Evolutionary conservation across 2,888 invertebrate genomes (phyloP), one percentile per base, ranked within the genome.

Genomic region (Chrysodeixis includens): DNA sequence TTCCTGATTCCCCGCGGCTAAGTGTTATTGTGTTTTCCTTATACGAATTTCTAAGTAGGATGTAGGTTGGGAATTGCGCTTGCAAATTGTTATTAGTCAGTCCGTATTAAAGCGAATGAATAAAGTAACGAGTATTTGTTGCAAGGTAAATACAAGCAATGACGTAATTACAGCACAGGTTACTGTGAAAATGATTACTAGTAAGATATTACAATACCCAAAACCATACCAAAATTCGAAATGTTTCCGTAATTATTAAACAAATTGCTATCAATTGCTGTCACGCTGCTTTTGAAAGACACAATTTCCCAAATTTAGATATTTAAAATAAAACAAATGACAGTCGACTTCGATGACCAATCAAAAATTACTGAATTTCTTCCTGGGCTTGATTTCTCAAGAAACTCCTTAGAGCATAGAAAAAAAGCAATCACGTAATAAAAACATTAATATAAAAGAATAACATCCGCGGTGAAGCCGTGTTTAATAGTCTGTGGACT

Each of bases 401-500:
- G 6, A 26, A 26, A 26, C 26, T 26, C 2, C 26, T 44, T n/a
- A n/a, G 44, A n/a, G n/a, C 7, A 44, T 32, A 10, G 1, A 32
- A 56, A 63, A 30, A 64, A 55, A 56, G 20, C 52, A 44, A 46
- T 35, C 22, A 30, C 26, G 49, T 44, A n/a, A 16, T 18, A 61
- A 22, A 62, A n/a, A 40, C 54, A 40, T 49, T 40, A 9, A 30
- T 54, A 22, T 32, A 26, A 16, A 30, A 8, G 9, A 14, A 44
- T 1, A 46, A 20, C 58, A 67, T 56, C 52, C 62, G 20, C 20
- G 20, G 26, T 10, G 46, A 61, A 56, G 53, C 44, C 20, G 26
- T 65, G 63, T 66, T 66, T 35, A 67, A 72, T 68, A 58, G 58
- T n/a, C n/a, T n/a, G n/a, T 65, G 40, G 62, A 71, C 71, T 79